Conservation (phyloP, 1,140 invertebrate species). For the Conus ventricosus region DNA sequence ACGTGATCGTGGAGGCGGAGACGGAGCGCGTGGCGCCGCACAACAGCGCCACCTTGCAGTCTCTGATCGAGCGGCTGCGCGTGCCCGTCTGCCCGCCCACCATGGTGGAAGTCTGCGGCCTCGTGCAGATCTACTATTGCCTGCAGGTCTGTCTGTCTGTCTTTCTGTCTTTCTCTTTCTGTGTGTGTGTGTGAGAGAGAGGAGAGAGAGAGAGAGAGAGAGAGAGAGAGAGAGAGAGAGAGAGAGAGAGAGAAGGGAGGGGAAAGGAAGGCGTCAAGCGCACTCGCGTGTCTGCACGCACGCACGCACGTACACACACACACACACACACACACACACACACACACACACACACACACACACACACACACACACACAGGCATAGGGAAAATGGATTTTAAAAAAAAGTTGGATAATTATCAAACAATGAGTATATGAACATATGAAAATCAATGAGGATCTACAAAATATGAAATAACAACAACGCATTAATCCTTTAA, state of each 20-base stretch:
- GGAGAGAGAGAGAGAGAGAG: conserved; percentile 13
- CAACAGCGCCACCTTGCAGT: conserved; percentile 74
- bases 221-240: not conserved
- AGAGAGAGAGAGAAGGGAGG: conserved; percentile 11
- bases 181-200: not conserved
- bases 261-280: not conserved
- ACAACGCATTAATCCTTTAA: too few species aligned
- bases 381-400: too few species aligned
- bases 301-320: too few species aligned
- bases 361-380: too few species aligned
- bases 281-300: too few species aligned
- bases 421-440: too few species aligned
- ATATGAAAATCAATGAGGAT: too few species aligned
- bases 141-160: conserved; percentile 80
- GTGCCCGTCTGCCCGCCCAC: conserved; percentile 89
- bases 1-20: conserved; percentile 84
- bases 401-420: too few species aligned
- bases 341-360: too few species aligned
- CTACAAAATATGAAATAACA: too few species aligned
- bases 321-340: too few species aligned
- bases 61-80: conserved; percentile 76
- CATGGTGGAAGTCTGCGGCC: conserved; percentile 82
- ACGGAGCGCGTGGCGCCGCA: conserved; percentile 81
- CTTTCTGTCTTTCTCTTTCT: too few species aligned
- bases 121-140: conserved; percentile 88